These are phyloP conservation scores for Centroberyx gerrardi DNA, from an alignment of 2,797 vertebrate species.

Conservation along the genomic window DNA sequence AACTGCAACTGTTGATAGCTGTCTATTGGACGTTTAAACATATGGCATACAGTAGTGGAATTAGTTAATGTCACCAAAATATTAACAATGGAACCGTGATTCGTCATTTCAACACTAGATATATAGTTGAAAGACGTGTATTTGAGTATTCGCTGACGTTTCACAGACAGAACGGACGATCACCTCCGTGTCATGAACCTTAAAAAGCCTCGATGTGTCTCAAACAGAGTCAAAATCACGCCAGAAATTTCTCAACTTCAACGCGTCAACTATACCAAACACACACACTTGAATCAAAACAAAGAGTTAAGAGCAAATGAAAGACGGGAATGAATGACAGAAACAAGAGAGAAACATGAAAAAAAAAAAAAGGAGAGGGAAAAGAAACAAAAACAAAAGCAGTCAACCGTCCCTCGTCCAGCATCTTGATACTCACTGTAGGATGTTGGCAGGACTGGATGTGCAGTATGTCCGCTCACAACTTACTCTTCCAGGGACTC, in stretches of 20 bases:
- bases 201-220: not conserved
- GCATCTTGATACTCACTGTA: slow-evolving; percentile 74
- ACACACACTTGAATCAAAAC: not conserved
- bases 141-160: not conserved
- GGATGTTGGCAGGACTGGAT: slow-evolving; percentile 32
- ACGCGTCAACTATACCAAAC: not conserved
- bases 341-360: not conserved
- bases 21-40: not conserved
- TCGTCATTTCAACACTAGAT: not conserved
- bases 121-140: not conserved
- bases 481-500: slow-evolving; percentile 53
- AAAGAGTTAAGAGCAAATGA: not conserved
- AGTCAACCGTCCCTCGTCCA: not conserved
- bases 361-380: not conserved
- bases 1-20: not conserved
- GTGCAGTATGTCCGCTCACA: slow-evolving; percentile 53
- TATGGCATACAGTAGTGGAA: not conserved
- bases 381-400: not conserved
- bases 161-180: too few relatives aligned
- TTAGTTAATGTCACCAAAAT: not conserved
- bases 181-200: too few relatives aligned
- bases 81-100: not conserved
- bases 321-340: slow-evolving; percentile 30
- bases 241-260: not conserved
- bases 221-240: not conserved